Percentiles rank a stretch among this genome's conserved stretches.
Evolutionary conservation across 2,888 invertebrate genomes (phyloP).

Genomic region (Mayetiola destructor): DNA sequence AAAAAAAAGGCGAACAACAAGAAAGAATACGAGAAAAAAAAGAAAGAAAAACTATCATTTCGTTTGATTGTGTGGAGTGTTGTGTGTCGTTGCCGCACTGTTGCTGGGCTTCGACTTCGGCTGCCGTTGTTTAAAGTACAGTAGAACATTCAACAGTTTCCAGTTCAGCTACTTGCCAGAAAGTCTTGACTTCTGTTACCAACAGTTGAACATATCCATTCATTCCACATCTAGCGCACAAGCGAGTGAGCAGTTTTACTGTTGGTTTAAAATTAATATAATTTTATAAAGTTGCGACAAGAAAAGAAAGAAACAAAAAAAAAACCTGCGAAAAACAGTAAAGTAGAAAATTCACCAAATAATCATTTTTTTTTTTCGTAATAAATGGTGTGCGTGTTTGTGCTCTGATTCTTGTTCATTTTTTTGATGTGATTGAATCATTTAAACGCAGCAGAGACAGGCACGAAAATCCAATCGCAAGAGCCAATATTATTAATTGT

Average conservation of each 20-base stretch:
- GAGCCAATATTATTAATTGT: background rate
- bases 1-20: background rate
- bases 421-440: too few species aligned
- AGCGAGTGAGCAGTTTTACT: slow-evolving; percentile 1
- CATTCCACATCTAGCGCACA: slow-evolving; percentile 16
- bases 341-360: too few species aligned
- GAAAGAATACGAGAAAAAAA: background rate
- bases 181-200: slow-evolving; percentile 18
- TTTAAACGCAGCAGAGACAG: too few species aligned
- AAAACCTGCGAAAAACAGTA: too few species aligned
- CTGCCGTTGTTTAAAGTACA: slow-evolving; percentile 15
- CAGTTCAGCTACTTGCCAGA: slow-evolving; percentile 17
- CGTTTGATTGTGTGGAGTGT: slow-evolving; percentile 3
- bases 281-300: background rate
- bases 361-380: too few species aligned
- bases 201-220: slow-evolving; percentile 16
- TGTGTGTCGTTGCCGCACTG: slow-evolving; percentile 7
- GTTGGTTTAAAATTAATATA: too few species aligned
- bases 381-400: too few species aligned
- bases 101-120: background rate
- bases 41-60: background rate
- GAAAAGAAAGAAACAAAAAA: background rate
- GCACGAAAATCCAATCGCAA: too few species aligned
- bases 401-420: too few species aligned
- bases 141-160: slow-evolving; percentile 17